phyloP scores from a whole-genome alignment of 2,113 vertebrate genomes.

The Bubo bubo region DNA sequence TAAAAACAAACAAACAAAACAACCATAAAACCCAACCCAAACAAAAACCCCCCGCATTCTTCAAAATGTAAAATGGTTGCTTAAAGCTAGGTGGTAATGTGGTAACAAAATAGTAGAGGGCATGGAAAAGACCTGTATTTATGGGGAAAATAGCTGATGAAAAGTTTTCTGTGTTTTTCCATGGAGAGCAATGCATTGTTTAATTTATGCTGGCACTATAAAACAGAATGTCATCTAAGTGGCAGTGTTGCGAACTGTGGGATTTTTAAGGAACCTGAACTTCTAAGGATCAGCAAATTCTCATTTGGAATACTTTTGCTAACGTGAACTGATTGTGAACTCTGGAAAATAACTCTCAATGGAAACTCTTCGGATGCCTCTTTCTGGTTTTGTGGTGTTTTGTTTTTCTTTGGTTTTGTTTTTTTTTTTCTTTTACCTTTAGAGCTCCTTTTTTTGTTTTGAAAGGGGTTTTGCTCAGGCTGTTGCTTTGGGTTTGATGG shows the following conservation, averaged over 20 bases:
- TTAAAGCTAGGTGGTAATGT: not conserved
- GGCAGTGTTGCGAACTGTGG: not conserved
- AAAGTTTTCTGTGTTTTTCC: not conserved
- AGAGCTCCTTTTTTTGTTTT: not conserved
- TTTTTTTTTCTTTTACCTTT: not conserved
- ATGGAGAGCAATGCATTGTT: not conserved
- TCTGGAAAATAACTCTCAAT: not conserved
- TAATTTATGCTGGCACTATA: not conserved
- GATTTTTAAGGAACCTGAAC: not conserved
- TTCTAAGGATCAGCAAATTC: not conserved
- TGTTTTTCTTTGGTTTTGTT: no score
- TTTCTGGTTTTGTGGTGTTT: not conserved
- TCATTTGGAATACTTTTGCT: not conserved
- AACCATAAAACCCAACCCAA: not conserved
- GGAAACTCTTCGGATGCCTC: not conserved
- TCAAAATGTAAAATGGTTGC: not conserved
- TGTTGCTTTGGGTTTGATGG: not conserved
- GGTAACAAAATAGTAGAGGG: not conserved
- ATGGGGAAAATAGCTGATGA: not conserved
- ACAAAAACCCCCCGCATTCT: fast-evolving
- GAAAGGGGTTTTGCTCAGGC: not conserved
- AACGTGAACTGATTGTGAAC: not conserved
- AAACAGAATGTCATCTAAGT: fast-evolving
- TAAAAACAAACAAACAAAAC: not conserved
- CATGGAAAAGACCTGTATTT: not conserved